Conservation (phyloP, 2,113 vertebrate species). For the Laticauda colubrina region DNA sequence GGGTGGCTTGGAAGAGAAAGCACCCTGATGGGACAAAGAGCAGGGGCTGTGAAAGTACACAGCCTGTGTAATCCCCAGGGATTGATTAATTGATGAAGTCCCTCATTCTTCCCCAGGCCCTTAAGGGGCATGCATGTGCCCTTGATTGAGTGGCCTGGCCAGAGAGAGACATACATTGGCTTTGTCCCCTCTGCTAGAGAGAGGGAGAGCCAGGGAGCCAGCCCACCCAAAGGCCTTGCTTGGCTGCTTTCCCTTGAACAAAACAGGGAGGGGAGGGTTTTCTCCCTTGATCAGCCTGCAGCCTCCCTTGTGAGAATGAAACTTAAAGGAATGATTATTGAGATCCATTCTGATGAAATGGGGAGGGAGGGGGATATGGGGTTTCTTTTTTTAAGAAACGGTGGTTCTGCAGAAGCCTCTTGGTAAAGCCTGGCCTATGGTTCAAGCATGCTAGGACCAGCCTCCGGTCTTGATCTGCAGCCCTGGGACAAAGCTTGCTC, state of each 20-base stretch:
- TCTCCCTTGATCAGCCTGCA: constrained; percentile 53
- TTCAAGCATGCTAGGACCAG: too few relatives aligned
- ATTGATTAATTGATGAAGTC: background rate
- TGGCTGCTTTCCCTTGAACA: constrained; percentile 44
- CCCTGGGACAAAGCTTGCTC: background rate
- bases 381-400: constrained; percentile 43
- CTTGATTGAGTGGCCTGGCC: background rate
- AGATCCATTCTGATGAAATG: constrained; percentile 61
- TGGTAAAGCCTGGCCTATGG: constrained; percentile 8
- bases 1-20: background rate
- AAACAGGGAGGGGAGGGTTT: constrained; percentile 48
- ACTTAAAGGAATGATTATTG: constrained; percentile 65
- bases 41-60: background rate
- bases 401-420: constrained; percentile 47
- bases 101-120: background rate
- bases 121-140: background rate
- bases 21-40: background rate
- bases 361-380: constrained; percentile 32
- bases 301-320: constrained; percentile 57
- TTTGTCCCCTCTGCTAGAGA: background rate
- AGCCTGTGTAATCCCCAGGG: too few relatives aligned
- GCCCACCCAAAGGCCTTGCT: background rate
- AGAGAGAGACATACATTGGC: background rate
- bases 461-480: background rate
- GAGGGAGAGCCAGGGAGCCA: too few relatives aligned